These are phyloP conservation scores for Peromyscus californicus DNA, from an alignment of 2,113 vertebrate genomes.

Conservation along the genomic window DNA sequence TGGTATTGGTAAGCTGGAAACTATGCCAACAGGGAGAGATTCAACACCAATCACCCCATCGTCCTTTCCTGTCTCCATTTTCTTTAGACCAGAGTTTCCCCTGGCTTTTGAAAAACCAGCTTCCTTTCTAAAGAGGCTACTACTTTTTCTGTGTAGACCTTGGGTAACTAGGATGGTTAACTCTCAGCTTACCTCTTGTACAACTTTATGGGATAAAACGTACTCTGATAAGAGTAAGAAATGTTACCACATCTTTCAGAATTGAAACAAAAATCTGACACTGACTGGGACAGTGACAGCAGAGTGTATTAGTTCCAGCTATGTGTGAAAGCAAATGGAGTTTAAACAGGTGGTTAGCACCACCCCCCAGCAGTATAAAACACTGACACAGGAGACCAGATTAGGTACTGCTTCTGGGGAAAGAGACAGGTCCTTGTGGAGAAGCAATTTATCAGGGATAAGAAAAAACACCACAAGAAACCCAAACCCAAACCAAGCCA, in stretches of 20 bases:
- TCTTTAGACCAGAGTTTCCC: background rate
- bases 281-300: background rate
- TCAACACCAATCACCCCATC: background rate
- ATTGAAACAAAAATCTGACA: background rate
- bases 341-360: constrained; percentile 14
- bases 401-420: background rate
- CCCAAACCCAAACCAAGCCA: background rate
- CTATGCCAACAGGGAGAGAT: background rate
- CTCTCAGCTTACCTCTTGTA: background rate
- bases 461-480: constrained; percentile 35
- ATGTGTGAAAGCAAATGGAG: background rate
- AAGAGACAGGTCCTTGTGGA: background rate
- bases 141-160: background rate
- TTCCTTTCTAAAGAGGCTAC: background rate
- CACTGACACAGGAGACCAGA: background rate
- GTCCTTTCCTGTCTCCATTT: background rate
- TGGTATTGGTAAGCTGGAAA: background rate
- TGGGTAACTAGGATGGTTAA: background rate
- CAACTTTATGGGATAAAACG: background rate
- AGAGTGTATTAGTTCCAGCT: background rate
- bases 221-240: background rate
- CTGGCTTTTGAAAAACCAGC: background rate
- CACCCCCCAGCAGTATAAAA: background rate
- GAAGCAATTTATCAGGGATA: constrained; percentile 17
- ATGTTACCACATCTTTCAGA: background rate